phyloP scores from a whole-genome alignment of 2,797 vertebrate species.

The Clarias pachynema region DNA sequence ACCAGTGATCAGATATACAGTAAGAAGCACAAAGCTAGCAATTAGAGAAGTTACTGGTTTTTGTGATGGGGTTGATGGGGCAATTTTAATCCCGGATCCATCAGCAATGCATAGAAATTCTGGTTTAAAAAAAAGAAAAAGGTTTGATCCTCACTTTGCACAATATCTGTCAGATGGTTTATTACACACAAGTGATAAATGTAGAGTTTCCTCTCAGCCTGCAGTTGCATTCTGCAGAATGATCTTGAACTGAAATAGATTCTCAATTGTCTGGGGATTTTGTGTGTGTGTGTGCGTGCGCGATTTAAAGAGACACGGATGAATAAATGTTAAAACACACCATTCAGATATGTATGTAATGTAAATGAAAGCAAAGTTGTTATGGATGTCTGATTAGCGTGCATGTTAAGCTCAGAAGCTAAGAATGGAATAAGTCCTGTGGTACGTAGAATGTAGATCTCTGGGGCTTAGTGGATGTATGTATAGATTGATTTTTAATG shows the following conservation, averaged over 20 bases:
- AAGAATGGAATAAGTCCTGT: constrained; percentile 40
- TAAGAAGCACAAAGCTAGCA: constrained; percentile 20
- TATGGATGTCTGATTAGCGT: constrained; percentile 52
- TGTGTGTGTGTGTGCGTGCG: constrained; percentile 27
- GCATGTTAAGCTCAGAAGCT: constrained; percentile 37
- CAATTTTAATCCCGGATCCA: constrained; percentile 34
- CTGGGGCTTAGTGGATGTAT: constrained; percentile 46
- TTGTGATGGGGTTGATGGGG: constrained; percentile 47
- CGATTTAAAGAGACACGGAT: constrained; percentile 16
- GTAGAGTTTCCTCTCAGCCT: constrained; percentile 40
- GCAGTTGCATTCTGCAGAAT: constrained; percentile 37
- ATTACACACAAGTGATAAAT: constrained; percentile 46
- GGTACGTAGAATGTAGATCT: constrained; percentile 51
- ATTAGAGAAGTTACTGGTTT: constrained; percentile 39
- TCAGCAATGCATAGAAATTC: constrained; percentile 32
- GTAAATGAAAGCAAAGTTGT: constrained; percentile 38
- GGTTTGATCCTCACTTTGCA: constrained; percentile 50
- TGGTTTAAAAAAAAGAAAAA: background rate
- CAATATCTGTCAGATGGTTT: constrained; percentile 47
- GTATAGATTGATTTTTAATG: constrained; percentile 43
- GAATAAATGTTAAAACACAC: constrained; percentile 36
- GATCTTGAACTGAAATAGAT: constrained; percentile 35
- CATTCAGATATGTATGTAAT: constrained; percentile 35
- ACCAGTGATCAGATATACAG: constrained; percentile 9
- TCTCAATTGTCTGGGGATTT: constrained; percentile 34